These are phyloP conservation scores for Sitophilus oryzae DNA, from an alignment of 1,140 invertebrate species.

Conservation along the genomic window DNA sequence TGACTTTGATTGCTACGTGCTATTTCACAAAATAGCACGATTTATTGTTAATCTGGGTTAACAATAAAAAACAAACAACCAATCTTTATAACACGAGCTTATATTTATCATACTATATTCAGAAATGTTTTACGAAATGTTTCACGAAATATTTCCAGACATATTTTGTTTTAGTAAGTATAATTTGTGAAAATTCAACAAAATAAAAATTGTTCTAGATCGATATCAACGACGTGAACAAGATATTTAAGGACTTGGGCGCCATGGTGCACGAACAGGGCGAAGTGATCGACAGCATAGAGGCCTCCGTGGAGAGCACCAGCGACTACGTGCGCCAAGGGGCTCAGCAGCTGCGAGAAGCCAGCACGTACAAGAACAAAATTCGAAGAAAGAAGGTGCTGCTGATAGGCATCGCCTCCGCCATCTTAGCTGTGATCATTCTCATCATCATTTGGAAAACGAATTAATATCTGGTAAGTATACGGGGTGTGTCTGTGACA, in stretches of 20 bases:
- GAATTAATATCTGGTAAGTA: too few species aligned
- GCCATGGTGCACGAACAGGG: conserved; percentile 95
- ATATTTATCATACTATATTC: too few species aligned
- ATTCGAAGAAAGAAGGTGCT: conserved; percentile 82
- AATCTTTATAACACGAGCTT: too few species aligned
- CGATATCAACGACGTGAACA: conserved; percentile 93
- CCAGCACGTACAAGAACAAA: conserved; percentile 81
- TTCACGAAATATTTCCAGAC: too few species aligned
- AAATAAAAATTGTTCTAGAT: conserved; percentile 54
- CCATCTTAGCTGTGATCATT: conserved; percentile 66
- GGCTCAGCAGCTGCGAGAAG: conserved; percentile 71
- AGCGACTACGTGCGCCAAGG: conserved; percentile 79
- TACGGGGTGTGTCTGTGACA: too few species aligned
- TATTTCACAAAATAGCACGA: too few species aligned
- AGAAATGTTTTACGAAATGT: too few species aligned
- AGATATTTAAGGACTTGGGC: conserved; percentile 97
- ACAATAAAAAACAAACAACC: too few species aligned
- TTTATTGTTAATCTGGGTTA: too few species aligned
- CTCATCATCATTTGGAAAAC: conserved; percentile 51
- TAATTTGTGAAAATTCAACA: too few species aligned
- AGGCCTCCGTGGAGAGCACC: conserved; percentile 90
- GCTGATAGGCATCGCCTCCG: conserved; percentile 58
- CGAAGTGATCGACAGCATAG: conserved; percentile 94
- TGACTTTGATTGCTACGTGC: too few species aligned
- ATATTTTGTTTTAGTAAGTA: too few species aligned